These are phyloP conservation scores for Andrena trimmerana DNA, from an alignment of 2,888 invertebrate species.

Conservation along the genomic window DNA sequence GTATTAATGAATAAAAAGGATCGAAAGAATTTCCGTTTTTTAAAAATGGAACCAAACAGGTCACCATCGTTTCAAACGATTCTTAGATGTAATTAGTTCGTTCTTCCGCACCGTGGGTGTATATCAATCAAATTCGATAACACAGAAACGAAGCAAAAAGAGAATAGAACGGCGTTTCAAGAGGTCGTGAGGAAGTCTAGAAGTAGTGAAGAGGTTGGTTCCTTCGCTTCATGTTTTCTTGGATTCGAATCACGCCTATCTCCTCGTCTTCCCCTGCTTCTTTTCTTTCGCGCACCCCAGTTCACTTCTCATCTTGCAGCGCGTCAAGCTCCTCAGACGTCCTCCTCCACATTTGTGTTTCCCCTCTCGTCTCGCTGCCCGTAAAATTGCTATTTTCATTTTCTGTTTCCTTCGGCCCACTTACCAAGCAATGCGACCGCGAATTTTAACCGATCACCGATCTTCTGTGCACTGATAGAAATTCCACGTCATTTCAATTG, in stretches of 20 bases:
- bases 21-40: background rate
- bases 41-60: background rate
- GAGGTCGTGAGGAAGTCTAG: slow-evolving; percentile 59
- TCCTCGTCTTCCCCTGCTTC: slow-evolving; percentile 47
- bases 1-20: too few relatives aligned
- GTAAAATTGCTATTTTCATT: slow-evolving; percentile 78
- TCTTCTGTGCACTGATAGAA: background rate
- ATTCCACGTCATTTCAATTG: slow-evolving; percentile 15
- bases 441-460: slow-evolving; percentile 13
- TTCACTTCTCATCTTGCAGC: slow-evolving; percentile 60
- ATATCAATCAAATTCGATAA: slow-evolving; percentile 36
- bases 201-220: slow-evolving; percentile 60
- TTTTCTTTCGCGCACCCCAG: slow-evolving; percentile 45
- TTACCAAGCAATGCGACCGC: slow-evolving; percentile 8
- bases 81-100: background rate
- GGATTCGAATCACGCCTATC: slow-evolving; percentile 80
- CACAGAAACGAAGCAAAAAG: slow-evolving; percentile 1
- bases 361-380: slow-evolving; percentile 49
- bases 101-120: background rate
- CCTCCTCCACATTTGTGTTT: slow-evolving; percentile 42
- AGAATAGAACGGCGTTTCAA: slow-evolving; percentile 41
- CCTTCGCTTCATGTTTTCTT: slow-evolving; percentile 50
- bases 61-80: background rate
- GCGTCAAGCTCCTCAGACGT: slow-evolving; percentile 69
- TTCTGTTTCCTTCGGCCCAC: slow-evolving; percentile 55